Evolutionary conservation across 2,888 invertebrate genomes (phyloP).

Genomic region (Endotricha flammealis): DNA sequence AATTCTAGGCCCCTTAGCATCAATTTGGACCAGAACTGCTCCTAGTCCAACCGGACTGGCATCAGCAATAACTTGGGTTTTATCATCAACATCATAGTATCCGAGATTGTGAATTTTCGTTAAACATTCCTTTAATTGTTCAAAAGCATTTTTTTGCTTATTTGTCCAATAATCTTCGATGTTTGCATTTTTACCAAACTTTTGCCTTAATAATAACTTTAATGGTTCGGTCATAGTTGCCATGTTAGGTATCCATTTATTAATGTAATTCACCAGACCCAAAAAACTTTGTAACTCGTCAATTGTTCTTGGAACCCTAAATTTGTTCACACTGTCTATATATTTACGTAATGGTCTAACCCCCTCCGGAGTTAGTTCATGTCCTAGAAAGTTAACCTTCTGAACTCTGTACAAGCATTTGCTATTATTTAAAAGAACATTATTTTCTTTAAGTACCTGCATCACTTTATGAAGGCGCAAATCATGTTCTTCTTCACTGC

Average conservation of each 20-base stretch:
- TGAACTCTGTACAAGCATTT: slow-evolving; percentile 18
- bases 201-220: slow-evolving; percentile 11
- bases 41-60: slow-evolving; percentile 22
- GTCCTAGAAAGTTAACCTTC: slow-evolving; percentile 18
- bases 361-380: slow-evolving; percentile 17
- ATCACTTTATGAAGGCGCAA: slow-evolving; percentile 15
- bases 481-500: slow-evolving; percentile 6
- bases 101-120: slow-evolving; percentile 12
- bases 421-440: slow-evolving; percentile 19
- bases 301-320: slow-evolving; percentile 15
- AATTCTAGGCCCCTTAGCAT: slow-evolving; percentile 13
- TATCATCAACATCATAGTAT: slow-evolving; percentile 17
- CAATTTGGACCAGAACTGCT: slow-evolving; percentile 16
- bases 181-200: slow-evolving; percentile 10
- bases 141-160: slow-evolving; percentile 11
- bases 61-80: slow-evolving; percentile 19
- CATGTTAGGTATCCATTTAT: slow-evolving; percentile 25
- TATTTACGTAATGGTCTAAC: slow-evolving; percentile 23
- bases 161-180: slow-evolving; percentile 14
- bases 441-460: slow-evolving; percentile 15
- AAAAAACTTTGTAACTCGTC: slow-evolving; percentile 29
- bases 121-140: neutral
- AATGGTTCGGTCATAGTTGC: slow-evolving; percentile 23
- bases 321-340: slow-evolving; percentile 11
- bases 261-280: slow-evolving; percentile 24